phyloP scores from a whole-genome alignment of 2,113 vertebrate species.

The Piprites chloris region DNA sequence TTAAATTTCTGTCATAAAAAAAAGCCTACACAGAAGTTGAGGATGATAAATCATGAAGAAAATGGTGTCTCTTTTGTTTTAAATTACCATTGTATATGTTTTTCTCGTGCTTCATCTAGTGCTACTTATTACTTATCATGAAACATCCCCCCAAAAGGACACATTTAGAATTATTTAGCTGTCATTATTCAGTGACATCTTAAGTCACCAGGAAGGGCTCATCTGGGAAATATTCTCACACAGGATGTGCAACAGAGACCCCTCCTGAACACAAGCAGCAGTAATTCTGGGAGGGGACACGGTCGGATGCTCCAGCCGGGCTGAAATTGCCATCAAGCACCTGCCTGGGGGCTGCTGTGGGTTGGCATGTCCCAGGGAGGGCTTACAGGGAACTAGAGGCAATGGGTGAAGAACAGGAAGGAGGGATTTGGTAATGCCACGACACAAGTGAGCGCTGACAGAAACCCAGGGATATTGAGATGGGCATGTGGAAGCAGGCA shows the following conservation, averaged over 20 bases:
- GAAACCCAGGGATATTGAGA: background rate
- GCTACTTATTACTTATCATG: background rate
- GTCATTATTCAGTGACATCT: background rate
- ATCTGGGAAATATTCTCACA: background rate
- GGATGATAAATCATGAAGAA: background rate
- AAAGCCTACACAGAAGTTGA: background rate
- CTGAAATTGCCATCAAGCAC: background rate
- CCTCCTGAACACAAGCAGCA: background rate
- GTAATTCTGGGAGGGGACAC: background rate
- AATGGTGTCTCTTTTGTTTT: background rate
- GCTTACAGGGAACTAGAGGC: background rate
- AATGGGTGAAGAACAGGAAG: background rate
- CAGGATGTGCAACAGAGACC: background rate
- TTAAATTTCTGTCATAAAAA: background rate
- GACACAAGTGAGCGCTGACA: background rate
- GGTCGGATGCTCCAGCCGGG: background rate
- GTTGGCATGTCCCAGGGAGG: background rate
- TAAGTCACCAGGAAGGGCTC: background rate
- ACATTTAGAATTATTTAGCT: background rate
- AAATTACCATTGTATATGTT: background rate
- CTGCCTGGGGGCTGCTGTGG: background rate
- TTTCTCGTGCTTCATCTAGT: background rate
- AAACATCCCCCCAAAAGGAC: background rate
- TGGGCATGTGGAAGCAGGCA: background rate
- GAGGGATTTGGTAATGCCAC: background rate